Conservation (phyloP, 2,888 invertebrate genomes). For the Tyria jacobaeae region DNA sequence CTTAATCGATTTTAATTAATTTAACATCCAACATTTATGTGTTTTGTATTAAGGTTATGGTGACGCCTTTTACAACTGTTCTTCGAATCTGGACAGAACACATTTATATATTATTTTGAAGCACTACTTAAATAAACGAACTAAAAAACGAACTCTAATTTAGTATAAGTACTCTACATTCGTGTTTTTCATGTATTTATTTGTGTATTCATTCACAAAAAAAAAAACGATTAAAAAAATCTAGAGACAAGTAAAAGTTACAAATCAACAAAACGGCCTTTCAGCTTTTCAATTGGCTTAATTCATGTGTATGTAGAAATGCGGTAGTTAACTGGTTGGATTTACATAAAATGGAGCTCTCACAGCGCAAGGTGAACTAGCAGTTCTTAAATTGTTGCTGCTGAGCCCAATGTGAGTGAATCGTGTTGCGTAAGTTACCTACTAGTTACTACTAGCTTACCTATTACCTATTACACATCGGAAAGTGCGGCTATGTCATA, state of each 20-base stretch:
- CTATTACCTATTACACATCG: conserved; percentile 40
- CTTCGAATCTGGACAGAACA: no score
- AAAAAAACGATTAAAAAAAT: not conserved
- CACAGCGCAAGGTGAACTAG: conserved; percentile 80
- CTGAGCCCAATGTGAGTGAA: conserved; percentile 53
- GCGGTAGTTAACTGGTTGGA: conserved; percentile 71
- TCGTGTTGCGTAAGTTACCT: conserved; percentile 60
- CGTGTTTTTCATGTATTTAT: no score
- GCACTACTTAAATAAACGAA: no score
- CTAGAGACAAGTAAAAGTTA: conserved; percentile 27
- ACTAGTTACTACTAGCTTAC: conserved; percentile 19
- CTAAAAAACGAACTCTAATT: no score
- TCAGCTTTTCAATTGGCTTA: conserved; percentile 45
- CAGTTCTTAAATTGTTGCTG: conserved; percentile 77
- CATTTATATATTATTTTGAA: no score
- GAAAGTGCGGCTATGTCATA: conserved; percentile 15
- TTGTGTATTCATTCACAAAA: no score
- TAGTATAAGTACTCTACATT: no score
- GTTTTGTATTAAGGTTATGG: no score
- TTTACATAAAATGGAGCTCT: conserved; percentile 77
- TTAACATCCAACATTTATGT: no score
- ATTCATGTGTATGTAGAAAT: conserved; percentile 65
- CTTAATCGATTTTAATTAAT: no score
- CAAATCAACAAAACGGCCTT: conserved; percentile 40
- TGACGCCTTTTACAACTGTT: no score